Evolutionary conservation across 2,113 vertebrate genomes (phyloP).

Genomic region (Coturnix japonica): DNA sequence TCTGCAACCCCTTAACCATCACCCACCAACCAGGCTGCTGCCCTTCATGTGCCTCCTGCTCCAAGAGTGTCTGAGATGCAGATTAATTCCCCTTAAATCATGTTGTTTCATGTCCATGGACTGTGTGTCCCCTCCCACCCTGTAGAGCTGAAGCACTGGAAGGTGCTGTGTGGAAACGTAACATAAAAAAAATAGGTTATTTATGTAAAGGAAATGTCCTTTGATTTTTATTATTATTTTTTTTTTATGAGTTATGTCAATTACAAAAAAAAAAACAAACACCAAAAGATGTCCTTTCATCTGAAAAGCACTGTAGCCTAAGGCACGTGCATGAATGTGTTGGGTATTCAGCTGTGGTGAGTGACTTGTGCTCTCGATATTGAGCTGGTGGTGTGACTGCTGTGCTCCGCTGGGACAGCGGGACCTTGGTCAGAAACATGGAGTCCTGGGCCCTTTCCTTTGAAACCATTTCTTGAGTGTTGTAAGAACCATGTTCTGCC

Average conservation of each 20-base stretch:
- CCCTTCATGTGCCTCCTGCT: background rate
- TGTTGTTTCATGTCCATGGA: background rate
- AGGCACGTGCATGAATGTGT: fast-evolving
- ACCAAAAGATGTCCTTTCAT: background rate
- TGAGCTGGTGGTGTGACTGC: background rate
- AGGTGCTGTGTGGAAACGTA: background rate
- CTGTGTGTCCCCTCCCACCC: background rate
- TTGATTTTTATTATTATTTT: background rate
- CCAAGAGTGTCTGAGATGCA: background rate
- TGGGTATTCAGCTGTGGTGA: background rate
- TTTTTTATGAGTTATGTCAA: background rate
- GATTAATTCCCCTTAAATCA: background rate
- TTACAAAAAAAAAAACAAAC: background rate
- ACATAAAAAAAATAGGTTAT: background rate
- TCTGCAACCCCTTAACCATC: background rate
- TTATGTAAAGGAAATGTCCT: background rate
- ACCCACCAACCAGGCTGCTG: fast-evolving
- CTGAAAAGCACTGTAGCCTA: background rate
- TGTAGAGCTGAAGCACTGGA: fast-evolving
- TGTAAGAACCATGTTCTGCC: background rate
- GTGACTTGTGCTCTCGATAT: background rate
- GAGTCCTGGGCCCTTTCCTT: background rate
- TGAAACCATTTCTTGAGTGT: background rate
- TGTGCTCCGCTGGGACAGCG: background rate
- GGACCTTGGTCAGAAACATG: background rate